A percentile compares a stretch with the other conserved stretches of the same genome.
phyloP scores from a whole-genome alignment of 2,113 vertebrate species.

The Garra rufa region DNA sequence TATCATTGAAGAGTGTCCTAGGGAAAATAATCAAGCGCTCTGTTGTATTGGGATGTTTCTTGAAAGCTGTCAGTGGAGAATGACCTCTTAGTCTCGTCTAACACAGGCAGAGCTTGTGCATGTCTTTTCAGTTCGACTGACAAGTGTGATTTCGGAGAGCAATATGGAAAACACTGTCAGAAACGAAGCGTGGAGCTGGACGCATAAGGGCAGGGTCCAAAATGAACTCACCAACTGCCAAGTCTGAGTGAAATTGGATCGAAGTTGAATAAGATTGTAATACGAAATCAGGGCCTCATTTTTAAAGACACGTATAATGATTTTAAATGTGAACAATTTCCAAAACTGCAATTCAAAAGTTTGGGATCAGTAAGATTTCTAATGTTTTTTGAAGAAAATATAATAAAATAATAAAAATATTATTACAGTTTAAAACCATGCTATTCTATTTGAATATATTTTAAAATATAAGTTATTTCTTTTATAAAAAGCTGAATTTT shows the following conservation, averaged over 20 bases:
- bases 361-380: too few relatives aligned
- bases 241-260: not conserved
- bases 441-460: too few relatives aligned
- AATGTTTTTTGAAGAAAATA: too few relatives aligned
- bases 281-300: not conserved
- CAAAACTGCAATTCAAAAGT: too few relatives aligned
- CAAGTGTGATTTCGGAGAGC: slow-evolving; percentile 19
- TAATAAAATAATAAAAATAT: too few relatives aligned
- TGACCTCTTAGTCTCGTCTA: not conserved
- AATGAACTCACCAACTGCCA: not conserved
- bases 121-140: not conserved
- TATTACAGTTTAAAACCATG: too few relatives aligned
- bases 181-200: not conserved
- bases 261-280: not conserved
- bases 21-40: slow-evolving; percentile 13
- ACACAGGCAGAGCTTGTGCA: slow-evolving; percentile 9
- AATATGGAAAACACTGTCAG: slow-evolving; percentile 6
- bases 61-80: slow-evolving; percentile 30
- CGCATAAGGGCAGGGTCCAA: slow-evolving; percentile 4
- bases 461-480: too few relatives aligned
- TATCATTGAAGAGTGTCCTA: not conserved
- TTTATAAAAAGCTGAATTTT: too few relatives aligned
- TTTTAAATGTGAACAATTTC: not conserved
- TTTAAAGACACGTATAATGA: not conserved
- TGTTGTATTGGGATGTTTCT: slow-evolving; percentile 33